phyloP scores from a whole-genome alignment of 2,888 invertebrate species.

The Imbricaverruca yamaguchii region DNA sequence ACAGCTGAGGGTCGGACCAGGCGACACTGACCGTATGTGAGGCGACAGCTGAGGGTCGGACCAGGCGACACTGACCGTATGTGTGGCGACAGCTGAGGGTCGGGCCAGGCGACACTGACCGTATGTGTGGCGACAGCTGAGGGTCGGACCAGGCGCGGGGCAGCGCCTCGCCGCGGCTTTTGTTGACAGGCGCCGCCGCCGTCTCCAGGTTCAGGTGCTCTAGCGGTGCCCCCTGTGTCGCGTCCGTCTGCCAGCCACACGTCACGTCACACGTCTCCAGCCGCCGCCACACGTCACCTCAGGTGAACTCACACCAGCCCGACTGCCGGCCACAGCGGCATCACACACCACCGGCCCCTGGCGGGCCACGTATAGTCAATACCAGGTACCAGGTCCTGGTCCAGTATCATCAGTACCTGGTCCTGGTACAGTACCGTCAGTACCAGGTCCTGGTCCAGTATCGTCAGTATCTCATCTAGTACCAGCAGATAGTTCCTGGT shows the following conservation, averaged over 20 bases:
- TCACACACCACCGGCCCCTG: too few relatives aligned
- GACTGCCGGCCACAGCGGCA: neutral
- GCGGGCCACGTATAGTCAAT: too few relatives aligned
- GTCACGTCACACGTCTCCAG: neutral
- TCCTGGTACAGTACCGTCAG: too few relatives aligned
- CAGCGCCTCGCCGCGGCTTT: conserved; percentile 41
- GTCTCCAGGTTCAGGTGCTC: conserved; percentile 29
- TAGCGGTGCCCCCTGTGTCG: neutral
- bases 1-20: too few relatives aligned
- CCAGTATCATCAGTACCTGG: too few relatives aligned
- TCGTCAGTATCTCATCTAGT: too few relatives aligned
- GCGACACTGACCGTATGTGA: too few relatives aligned
- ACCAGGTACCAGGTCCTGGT: too few relatives aligned
- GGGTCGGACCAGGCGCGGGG: conserved; percentile 71
- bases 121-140: conserved; percentile 45
- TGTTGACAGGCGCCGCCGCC: conserved; percentile 26
- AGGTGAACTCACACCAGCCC: conserved; percentile 9
- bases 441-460: too few relatives aligned
- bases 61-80: conserved; percentile 39
- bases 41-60: too few relatives aligned
- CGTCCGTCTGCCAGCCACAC: neutral
- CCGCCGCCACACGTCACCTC: neutral
- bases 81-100: conserved; percentile 35
- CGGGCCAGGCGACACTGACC: conserved; percentile 34
- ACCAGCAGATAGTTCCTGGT: too few relatives aligned